Evolutionary conservation across 2,113 vertebrate species (phyloP).

Genomic region (Onychorhynchus coronatus): DNA sequence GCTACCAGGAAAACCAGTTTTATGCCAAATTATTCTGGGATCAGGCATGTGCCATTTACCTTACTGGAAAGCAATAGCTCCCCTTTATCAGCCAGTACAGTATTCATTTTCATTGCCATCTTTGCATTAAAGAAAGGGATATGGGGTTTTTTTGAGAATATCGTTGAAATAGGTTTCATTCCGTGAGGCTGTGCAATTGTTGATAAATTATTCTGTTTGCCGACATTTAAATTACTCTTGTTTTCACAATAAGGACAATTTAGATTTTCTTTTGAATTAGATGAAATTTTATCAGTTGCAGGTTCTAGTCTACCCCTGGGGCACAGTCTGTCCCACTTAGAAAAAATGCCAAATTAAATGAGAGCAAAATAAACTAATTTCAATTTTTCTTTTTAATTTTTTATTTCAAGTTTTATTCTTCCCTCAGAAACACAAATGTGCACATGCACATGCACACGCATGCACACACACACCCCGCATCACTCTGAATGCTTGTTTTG

Average conservation of each 20-base stretch:
- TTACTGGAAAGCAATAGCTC: conserved; percentile 51
- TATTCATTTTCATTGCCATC: conserved; percentile 55
- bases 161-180: neutral
- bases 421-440: neutral
- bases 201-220: conserved; percentile 37
- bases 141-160: conserved; percentile 14
- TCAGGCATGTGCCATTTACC: conserved; percentile 36
- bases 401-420: neutral
- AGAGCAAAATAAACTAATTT: neutral
- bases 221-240: neutral
- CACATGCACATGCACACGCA: accelerated
- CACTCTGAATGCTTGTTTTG: neutral
- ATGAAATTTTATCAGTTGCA: neutral
- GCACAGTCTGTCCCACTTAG: neutral
- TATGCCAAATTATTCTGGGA: conserved; percentile 40
- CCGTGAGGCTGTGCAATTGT: neutral
- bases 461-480: too few species aligned
- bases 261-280: conserved; percentile 4
- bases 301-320: neutral
- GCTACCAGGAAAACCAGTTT: conserved; percentile 5
- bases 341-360: neutral
- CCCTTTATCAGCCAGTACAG: conserved; percentile 51
- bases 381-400: neutral
- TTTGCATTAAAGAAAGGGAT: conserved; percentile 15
- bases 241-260: neutral